Percentiles rank a stretch among this genome's conserved stretches.
These are phyloP conservation scores for Tretioscincus oriximinensis DNA, from an alignment of 2,113 vertebrate species.

Conservation along the genomic window DNA sequence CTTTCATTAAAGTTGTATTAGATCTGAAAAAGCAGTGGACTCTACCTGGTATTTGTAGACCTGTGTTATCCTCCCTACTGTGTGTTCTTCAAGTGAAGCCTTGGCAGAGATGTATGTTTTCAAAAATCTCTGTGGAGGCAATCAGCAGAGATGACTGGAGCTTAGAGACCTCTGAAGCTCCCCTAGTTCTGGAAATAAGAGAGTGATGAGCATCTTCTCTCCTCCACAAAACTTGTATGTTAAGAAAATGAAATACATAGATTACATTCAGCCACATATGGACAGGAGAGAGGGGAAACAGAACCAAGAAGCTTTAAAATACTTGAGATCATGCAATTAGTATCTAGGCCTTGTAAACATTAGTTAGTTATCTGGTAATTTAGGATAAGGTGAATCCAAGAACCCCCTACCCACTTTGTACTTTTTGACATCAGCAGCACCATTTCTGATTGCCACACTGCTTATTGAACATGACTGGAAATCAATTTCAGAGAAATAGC, in stretches of 20 bases:
- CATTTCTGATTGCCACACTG: too few relatives aligned
- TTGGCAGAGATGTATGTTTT: background rate
- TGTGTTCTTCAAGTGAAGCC: background rate
- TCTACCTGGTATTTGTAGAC: conserved; percentile 5
- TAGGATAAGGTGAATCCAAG: too few relatives aligned
- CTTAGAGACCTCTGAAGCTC: background rate
- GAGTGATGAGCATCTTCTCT: background rate
- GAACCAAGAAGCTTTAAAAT: background rate
- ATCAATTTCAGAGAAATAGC: too few relatives aligned
- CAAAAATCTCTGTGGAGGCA: background rate
- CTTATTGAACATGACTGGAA: too few relatives aligned
- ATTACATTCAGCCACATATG: background rate
- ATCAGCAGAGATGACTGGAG: background rate
- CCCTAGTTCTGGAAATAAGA: background rate
- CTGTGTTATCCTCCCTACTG: background rate
- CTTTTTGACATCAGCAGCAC: too few relatives aligned
- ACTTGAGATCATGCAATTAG: background rate
- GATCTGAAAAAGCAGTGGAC: conserved; percentile 13
- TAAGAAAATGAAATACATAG: conserved; percentile 3
- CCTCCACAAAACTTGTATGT: background rate
- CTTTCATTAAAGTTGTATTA: conserved; percentile 30
- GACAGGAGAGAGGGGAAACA: background rate
- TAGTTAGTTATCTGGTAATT: background rate
- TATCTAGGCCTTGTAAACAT: background rate
- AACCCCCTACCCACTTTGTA: too few relatives aligned